phyloP scores from a whole-genome alignment of 2,797 vertebrate species.

The Eurystomus glaucurus region DNA sequence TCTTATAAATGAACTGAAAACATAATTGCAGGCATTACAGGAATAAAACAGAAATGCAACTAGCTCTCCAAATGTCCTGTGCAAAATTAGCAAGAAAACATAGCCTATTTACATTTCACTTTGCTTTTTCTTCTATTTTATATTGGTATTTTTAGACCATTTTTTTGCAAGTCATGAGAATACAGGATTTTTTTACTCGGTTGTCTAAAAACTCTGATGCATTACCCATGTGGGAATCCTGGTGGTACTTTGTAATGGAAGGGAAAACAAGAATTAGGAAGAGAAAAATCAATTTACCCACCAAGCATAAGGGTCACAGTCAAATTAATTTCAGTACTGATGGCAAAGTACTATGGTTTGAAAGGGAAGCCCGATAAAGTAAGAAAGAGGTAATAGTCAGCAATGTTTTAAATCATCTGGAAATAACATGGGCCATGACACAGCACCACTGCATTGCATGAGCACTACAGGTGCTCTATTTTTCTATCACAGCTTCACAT shows the following conservation, averaged over 20 bases:
- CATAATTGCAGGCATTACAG: background rate
- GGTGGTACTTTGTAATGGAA: slow-evolving; percentile 38
- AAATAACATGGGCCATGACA: background rate
- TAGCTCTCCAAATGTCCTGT: background rate
- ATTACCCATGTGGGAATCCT: slow-evolving; percentile 57
- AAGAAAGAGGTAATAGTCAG: slow-evolving; percentile 48
- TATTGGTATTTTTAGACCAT: slow-evolving; percentile 10
- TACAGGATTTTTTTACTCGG: background rate
- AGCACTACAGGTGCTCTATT: background rate
- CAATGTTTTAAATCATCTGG: slow-evolving; percentile 43
- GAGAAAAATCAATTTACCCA: slow-evolving; percentile 69
- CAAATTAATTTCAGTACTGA: slow-evolving; percentile 53
- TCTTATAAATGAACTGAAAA: slow-evolving; percentile 9
- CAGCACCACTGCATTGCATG: background rate
- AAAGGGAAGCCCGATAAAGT: slow-evolving; percentile 12
- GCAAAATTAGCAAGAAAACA: background rate
- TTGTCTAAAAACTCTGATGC: slow-evolving; percentile 39
- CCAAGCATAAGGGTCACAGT: slow-evolving; percentile 38
- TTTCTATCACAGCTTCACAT: slow-evolving; percentile 37
- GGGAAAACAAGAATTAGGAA: slow-evolving; percentile 60
- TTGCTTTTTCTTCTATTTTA: background rate
- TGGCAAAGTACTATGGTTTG: background rate
- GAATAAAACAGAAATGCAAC: background rate
- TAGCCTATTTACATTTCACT: background rate
- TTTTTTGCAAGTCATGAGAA: slow-evolving; percentile 34